Percentiles rank a stretch among this genome's conserved stretches.
These are phyloP conservation scores for Eriocheir sinensis DNA, from an alignment of 1,140 invertebrate species.

Conservation along the genomic window DNA sequence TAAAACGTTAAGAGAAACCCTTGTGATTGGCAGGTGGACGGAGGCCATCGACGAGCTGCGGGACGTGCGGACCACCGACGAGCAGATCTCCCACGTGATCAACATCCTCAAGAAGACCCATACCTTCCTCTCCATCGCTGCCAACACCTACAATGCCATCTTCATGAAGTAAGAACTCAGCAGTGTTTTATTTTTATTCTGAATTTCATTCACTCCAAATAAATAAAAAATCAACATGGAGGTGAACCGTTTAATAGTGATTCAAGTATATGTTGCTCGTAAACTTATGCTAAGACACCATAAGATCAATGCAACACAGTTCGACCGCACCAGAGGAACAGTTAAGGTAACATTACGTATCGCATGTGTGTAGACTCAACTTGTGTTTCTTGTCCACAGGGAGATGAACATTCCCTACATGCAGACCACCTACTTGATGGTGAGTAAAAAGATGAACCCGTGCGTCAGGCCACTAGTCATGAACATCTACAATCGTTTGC, in stretches of 20 bases:
- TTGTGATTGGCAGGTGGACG: slow-evolving; percentile 49
- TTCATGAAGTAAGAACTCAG: slow-evolving; percentile 45
- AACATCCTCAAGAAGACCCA: slow-evolving; percentile 60
- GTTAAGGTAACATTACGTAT: too few relatives aligned
- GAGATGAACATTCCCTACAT: slow-evolving; percentile 77
- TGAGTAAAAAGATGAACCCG: slow-evolving; percentile 77
- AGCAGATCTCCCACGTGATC: slow-evolving; percentile 65
- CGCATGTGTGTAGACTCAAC: too few relatives aligned
- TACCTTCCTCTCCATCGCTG: slow-evolving; percentile 47
- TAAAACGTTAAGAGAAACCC: not conserved
- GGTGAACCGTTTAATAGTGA: too few relatives aligned
- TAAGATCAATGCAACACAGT: too few relatives aligned
- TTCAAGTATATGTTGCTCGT: too few relatives aligned
- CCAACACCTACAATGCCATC: slow-evolving; percentile 49
- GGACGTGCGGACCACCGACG: slow-evolving; percentile 32
- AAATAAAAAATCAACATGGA: too few relatives aligned
- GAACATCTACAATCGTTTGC: slow-evolving; percentile 77
- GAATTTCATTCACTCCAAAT: too few relatives aligned
- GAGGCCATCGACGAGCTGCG: slow-evolving; percentile 46
- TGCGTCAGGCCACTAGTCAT: slow-evolving; percentile 77
- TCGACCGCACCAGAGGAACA: too few relatives aligned
- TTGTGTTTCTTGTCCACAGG: too few relatives aligned
- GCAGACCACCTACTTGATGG: slow-evolving; percentile 70
- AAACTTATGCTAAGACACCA: too few relatives aligned
- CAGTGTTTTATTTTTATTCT: not conserved